Evolutionary conservation across 2,888 invertebrate genomes (phyloP).

Genomic region (Lasioglossum calceatum): DNA sequence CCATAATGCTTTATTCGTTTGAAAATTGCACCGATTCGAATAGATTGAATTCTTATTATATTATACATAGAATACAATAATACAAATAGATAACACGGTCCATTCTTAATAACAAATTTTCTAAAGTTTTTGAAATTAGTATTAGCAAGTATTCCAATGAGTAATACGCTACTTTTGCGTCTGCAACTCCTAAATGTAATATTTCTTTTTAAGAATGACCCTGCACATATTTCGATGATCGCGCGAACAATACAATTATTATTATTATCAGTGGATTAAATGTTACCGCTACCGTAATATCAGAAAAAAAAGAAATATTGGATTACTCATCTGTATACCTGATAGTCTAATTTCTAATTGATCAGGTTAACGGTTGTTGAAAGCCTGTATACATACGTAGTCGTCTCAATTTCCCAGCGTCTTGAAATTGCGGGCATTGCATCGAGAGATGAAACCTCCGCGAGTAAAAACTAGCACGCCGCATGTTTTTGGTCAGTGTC

Average conservation of each 20-base stretch:
- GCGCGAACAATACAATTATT: not conserved
- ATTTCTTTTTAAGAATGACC: not conserved
- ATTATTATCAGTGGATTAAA: not conserved
- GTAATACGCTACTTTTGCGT: conserved; percentile 3
- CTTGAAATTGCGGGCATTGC: conserved; percentile 64
- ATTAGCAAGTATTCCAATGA: not conserved
- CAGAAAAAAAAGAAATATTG: not conserved
- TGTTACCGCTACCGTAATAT: not conserved
- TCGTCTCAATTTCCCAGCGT: conserved; percentile 64
- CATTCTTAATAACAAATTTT: not conserved
- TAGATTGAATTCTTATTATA: not conserved
- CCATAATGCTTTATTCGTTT: not conserved
- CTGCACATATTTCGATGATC: not conserved
- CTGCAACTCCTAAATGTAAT: not conserved
- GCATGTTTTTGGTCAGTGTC: conserved; percentile 81
- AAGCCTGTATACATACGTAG: conserved; percentile 10
- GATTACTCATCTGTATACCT: conserved; percentile 3
- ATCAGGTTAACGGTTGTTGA: not conserved
- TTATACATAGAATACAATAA: not conserved
- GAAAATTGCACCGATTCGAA: not conserved
- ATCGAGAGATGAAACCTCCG: conserved; percentile 67
- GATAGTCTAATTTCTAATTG: not conserved
- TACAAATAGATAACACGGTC: not conserved
- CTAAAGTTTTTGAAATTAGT: not conserved
- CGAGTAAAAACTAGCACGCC: conserved; percentile 78